Conservation (phyloP, 2,113 vertebrate species). For the Cebus imitator region DNA sequence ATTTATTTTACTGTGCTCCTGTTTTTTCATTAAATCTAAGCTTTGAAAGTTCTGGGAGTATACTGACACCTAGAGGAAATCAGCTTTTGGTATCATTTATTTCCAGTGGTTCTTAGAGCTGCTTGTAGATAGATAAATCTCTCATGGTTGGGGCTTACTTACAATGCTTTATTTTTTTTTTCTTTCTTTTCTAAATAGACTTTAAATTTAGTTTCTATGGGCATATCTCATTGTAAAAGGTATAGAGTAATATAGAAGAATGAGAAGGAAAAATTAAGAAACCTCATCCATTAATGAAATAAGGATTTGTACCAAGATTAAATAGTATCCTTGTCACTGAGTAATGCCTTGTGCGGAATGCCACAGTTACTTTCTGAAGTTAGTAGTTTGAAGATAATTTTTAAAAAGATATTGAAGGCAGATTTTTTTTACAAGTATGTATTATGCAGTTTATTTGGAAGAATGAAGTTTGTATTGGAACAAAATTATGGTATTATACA, state of each 20-base stretch:
- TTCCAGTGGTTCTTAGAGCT: not conserved
- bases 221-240: not conserved
- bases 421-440: not conserved
- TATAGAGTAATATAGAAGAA: not conserved
- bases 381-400: not conserved
- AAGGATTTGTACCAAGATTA: not conserved
- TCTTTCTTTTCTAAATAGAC: not conserved
- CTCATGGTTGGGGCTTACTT: not conserved
- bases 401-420: not conserved
- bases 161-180: not conserved
- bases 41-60: conserved; percentile 42
- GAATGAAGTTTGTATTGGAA: not conserved
- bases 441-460: not conserved
- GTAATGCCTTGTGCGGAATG: fast-evolving
- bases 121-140: not conserved
- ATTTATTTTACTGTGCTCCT: not conserved
- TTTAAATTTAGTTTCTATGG: not conserved
- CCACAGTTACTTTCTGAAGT: not conserved
- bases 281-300: not conserved
- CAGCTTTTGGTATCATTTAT: not conserved
- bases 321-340: not conserved
- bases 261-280: not conserved
- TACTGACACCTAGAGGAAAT: conserved; percentile 64
- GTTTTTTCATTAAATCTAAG: not conserved
- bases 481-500: not conserved